These are phyloP conservation scores for Rhinoderma darwinii DNA, from an alignment of 2,113 vertebrate species.

Conservation along the genomic window DNA sequence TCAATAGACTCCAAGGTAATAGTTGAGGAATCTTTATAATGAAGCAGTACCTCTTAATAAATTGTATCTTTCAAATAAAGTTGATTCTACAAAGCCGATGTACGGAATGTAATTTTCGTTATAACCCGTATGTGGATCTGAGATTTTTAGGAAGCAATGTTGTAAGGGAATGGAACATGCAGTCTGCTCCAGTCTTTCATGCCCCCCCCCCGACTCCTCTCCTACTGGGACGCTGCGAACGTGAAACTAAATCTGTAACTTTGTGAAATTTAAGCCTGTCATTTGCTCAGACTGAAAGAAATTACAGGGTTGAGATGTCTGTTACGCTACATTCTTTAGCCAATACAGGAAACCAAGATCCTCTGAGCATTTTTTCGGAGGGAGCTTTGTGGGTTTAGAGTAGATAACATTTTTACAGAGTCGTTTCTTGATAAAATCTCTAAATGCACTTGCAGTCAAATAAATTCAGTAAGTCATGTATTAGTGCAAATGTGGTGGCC, in stretches of 20 bases:
- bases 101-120: not conserved
- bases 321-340: not conserved
- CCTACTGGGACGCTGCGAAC: not conserved
- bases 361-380: not conserved
- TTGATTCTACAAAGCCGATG: not conserved
- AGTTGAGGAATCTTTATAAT: not conserved
- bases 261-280: constrained; percentile 14
- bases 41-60: not conserved
- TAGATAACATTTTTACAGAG: not conserved
- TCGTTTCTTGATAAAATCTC: not conserved
- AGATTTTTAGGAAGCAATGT: not conserved
- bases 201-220: not conserved
- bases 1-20: not conserved
- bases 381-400: not conserved
- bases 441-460: not conserved
- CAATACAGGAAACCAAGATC: constrained; percentile 1
- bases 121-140: not conserved
- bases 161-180: not conserved
- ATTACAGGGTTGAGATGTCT: constrained; percentile 27
- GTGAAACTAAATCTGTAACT: constrained; percentile 6
- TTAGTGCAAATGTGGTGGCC: not conserved
- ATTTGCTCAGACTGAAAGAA: constrained; percentile 15
- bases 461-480: not conserved
- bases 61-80: not conserved
- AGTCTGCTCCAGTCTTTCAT: constrained; percentile 2